Conservation (phyloP, 2,113 vertebrate genomes). For the Empidonax traillii region DNA sequence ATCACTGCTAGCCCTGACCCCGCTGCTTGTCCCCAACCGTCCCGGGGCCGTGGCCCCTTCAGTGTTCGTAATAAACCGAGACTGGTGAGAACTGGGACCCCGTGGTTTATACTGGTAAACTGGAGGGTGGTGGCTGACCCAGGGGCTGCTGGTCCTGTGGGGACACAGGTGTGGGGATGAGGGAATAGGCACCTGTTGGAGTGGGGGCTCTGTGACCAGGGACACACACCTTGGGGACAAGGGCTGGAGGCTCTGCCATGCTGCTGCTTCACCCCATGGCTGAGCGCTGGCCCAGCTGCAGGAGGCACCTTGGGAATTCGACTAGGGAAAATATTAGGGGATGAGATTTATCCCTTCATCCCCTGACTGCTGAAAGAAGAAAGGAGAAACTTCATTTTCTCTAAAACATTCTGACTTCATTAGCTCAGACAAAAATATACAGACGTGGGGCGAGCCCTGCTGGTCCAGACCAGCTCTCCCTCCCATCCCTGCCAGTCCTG, state of each 20-base stretch:
- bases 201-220: background rate
- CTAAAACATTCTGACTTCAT: constrained; percentile 31
- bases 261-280: background rate
- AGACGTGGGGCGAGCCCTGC: background rate
- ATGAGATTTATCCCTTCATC: background rate
- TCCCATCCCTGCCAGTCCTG: background rate
- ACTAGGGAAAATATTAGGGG: background rate
- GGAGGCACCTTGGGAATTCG: background rate
- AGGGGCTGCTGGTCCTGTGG: background rate
- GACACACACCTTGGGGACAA: background rate
- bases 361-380: background rate
- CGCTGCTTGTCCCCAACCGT: background rate
- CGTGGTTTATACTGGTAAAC: background rate
- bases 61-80: constrained; percentile 28
- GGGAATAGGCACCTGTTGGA: background rate
- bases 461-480: background rate
- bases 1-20: background rate
- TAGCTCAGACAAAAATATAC: constrained; percentile 15
- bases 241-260: background rate
- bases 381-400: background rate
- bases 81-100: background rate
- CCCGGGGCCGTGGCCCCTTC: background rate
- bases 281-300: background rate
- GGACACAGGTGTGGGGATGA: accelerated
- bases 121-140: background rate